phyloP scores from a whole-genome alignment of 2,113 vertebrate genomes.

The Suricata suricatta region DNA sequence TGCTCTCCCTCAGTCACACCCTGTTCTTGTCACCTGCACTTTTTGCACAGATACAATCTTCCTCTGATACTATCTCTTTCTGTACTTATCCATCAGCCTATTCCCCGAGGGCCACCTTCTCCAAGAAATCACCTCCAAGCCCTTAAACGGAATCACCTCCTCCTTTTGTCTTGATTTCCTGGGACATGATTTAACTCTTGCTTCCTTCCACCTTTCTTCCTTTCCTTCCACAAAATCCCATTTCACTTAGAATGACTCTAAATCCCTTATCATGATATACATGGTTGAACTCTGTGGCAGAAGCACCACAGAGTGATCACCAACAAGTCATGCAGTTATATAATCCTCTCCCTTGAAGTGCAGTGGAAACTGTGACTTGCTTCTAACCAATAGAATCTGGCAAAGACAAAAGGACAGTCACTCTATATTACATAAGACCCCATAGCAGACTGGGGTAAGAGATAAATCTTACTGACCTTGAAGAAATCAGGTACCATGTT shows the following conservation, averaged over 20 bases:
- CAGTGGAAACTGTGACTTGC: not conserved
- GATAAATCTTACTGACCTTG: not conserved
- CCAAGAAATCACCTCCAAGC: not conserved
- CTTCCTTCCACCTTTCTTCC: not conserved
- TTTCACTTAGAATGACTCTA: not conserved
- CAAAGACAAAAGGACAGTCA: not conserved
- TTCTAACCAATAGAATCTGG: not conserved
- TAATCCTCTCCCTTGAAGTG: not conserved
- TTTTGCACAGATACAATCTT: not conserved
- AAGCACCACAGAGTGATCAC: not conserved
- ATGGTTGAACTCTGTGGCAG: not conserved
- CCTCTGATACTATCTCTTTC: not conserved
- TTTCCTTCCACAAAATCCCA: not conserved
- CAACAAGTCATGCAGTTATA: not conserved
- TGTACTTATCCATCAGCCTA: not conserved
- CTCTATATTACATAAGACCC: not conserved
- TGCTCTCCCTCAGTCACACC: not conserved
- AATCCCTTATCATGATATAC: not conserved
- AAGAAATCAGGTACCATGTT: not conserved
- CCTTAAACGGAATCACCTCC: not conserved
- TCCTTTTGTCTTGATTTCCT: not conserved
- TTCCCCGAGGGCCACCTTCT: not conserved
- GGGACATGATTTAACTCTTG: not conserved
- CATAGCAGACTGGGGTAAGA: not conserved
- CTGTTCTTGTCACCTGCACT: not conserved